Percentiles rank a stretch among this genome's conserved stretches.
These are phyloP conservation scores for Hyperoplus lanceolatus DNA, from an alignment of 2,797 vertebrate genomes.

Conservation along the genomic window DNA sequence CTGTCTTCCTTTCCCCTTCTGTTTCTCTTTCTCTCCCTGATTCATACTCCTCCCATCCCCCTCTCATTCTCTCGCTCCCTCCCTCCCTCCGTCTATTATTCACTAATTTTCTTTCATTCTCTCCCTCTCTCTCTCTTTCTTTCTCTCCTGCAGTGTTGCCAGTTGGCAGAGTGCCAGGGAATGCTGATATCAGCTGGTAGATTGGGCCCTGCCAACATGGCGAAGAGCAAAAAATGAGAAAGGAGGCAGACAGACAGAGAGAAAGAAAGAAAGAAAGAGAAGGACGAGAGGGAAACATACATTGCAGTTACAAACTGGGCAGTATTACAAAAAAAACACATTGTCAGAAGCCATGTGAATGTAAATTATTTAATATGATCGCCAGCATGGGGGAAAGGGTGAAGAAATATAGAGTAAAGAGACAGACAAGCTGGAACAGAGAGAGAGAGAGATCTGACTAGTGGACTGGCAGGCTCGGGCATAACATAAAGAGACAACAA, in stretches of 20 bases:
- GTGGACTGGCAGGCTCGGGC: conserved; percentile 57
- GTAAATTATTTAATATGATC: conserved; percentile 76
- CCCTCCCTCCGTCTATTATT: conserved; percentile 84
- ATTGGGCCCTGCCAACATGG: conserved; percentile 90
- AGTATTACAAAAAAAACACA: conserved; percentile 55
- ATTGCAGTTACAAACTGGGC: conserved; percentile 71
- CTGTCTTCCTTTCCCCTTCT: conserved; percentile 67
- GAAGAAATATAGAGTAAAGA: conserved; percentile 41
- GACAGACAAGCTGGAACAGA: conserved; percentile 65
- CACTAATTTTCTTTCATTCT: conserved; percentile 86
- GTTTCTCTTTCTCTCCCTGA: conserved; percentile 77
- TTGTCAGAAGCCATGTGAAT: conserved; percentile 70
- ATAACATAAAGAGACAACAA: conserved; percentile 55
- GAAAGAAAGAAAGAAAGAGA: conserved; percentile 30
- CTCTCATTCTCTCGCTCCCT: conserved; percentile 79
- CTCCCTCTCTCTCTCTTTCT: conserved; percentile 73
- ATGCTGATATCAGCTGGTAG: conserved; percentile 92
- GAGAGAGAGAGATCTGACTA: conserved; percentile 50
- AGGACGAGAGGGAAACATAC: conserved; percentile 56
- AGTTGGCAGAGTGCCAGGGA: conserved; percentile 89
- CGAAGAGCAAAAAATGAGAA: conserved; percentile 80
- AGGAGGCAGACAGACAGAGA: conserved; percentile 69
- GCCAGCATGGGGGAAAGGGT: conserved; percentile 57
- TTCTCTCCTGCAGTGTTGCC: conserved; percentile 86
- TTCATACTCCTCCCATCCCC: conserved; percentile 83